Evolutionary conservation across 1,140 invertebrate species (phyloP).

Genomic region (Bombus terrestris): DNA sequence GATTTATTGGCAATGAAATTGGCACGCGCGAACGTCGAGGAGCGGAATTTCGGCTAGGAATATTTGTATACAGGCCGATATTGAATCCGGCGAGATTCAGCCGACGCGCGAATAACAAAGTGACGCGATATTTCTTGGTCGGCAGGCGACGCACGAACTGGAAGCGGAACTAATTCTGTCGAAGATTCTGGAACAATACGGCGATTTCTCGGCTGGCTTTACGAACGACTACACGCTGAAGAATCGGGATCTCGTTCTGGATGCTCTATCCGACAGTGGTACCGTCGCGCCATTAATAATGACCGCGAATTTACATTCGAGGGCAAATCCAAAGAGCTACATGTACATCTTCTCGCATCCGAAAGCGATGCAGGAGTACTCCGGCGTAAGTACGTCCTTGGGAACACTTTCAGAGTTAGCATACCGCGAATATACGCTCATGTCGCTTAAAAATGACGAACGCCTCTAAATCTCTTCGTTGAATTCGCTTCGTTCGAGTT

Average conservation of each 20-base stretch:
- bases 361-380: conserved; percentile 76
- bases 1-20: conserved; percentile 4
- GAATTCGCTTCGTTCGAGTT: background rate
- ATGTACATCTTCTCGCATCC: conserved; percentile 94
- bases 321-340: conserved; percentile 89
- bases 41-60: background rate
- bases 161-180: conserved; percentile 85
- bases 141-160: conserved; percentile 80
- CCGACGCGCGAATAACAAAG: conserved; percentile 7
- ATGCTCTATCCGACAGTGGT: conserved; percentile 94
- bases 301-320: conserved; percentile 89
- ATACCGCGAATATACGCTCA: too few relatives aligned
- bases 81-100: conserved; percentile 10
- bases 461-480: background rate
- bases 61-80: conserved; percentile 12
- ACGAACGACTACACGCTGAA: conserved; percentile 70
- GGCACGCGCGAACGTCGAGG: background rate
- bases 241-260: conserved; percentile 91
- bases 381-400: conserved; percentile 72
- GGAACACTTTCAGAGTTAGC: background rate
- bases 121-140: conserved; percentile 36
- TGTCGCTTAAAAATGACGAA: background rate
- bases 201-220: conserved; percentile 67
- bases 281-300: conserved; percentile 89
- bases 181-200: conserved; percentile 85